Base-by-base conservation (phyloP, 2,888 invertebrate species). In the Shargacucullia verbasci region DNA sequence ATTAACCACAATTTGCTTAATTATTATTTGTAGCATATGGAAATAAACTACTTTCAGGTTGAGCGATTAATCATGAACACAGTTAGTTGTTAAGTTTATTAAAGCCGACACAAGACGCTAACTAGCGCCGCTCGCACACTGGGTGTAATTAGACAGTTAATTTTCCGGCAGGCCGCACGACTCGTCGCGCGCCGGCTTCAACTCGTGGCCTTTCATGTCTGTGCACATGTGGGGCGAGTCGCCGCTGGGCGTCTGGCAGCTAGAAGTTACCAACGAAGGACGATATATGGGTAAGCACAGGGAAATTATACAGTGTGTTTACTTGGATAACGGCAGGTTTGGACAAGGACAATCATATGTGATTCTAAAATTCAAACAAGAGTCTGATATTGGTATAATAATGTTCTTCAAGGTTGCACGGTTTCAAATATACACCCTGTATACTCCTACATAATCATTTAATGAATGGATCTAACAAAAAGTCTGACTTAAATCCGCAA, bases 201-300 rank as follows among this genome's bases (percentile, higher is more conserved):
- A 96, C 86, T 97, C 98, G 78, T 99, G 99, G 99, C 99, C 99
- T 53, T 99, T 99, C 94, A 99, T 99, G 99, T 99, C 99, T 43
- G 99, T 98, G 61, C 99, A 99, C 91, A 98, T 97, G 86, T 99
- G 99, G 99, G 99, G 99, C 14, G 99, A 99, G 88, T 95, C 96
- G 29, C 98, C 99, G 0, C 96, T 97, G 70, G 99, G 99, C 39
- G 95, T 96, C 67, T 99, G 99, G 99, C 97, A 97, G 80, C 95
- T 99, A 60, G 98, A 99, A 90, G 98, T 99, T 61, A 98, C 98
- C 88, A 99, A 99, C 88, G 98, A 98, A 91, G 99, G 98, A 69
- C 95, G 97, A 82, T 97, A 96, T 83, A 95, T 97, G 94, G 98
- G 98, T 98, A 92, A 95, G 95, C 56, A 39, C 58, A 49, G 29